Evolutionary conservation across 2,888 invertebrate genomes (phyloP), one percentile per base, ranked within the genome.

Genomic region (Pammene aurita): DNA sequence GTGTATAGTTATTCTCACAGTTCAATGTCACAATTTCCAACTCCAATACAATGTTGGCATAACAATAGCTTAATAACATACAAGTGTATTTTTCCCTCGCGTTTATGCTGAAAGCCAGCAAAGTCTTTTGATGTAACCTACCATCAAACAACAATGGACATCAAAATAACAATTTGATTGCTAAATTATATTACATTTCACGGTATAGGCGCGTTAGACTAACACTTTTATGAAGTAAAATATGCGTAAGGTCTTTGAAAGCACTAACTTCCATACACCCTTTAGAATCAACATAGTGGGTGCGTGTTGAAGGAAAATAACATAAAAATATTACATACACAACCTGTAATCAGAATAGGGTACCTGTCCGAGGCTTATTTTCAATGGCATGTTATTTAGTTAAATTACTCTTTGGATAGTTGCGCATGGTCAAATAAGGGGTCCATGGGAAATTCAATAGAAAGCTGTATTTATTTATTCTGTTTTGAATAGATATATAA

Each of bases 1-100:
- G 26, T n/a, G n/a, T 62, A 10, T 41, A 42, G 26, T 26, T 41
- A 68, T 78, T 83, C 80, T 76, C 81, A 82, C 78, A 76, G 72
- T 70, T 70, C 72, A 76, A 76, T 73, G 72, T 75, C 72, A 67
- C 56, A 58, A 70, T 54, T 61, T 66, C 48, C 65, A 62, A 65
- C 68, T 62, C 44, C 50, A 35, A 58, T 62, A 63, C 62, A 68
- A 52, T 68, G 68, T 58, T 44, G 35, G 52, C 35, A 64, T 62
- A 57, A 68, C 68, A 68, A 68, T 64, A 52, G 68, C 35, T 42
- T 68, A 68, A 68, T 68, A 57, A 68, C 57, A 68, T 50, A 57
- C 44, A 42, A 58, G 68, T 34, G 52, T 57, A 57, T 64, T 50
- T 58, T 63, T 52, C 57, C 68, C 67, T 50, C 6, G 57, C 63